Percentiles rank a stretch among this genome's conserved stretches.
phyloP scores from a whole-genome alignment of 2,113 vertebrate genomes.

The Picathartes gymnocephalus region DNA sequence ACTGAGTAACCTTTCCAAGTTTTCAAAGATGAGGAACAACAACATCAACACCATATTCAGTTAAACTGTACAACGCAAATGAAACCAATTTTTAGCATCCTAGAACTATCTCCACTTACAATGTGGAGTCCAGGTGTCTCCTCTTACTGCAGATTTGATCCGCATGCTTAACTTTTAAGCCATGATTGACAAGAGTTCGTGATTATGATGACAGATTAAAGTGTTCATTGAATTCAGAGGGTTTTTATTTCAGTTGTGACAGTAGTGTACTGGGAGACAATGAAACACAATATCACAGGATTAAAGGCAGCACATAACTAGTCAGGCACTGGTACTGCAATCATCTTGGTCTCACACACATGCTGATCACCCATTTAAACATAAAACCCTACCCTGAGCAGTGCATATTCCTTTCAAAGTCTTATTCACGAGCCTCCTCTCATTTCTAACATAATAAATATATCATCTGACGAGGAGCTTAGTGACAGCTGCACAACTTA shows the following conservation, averaged over 20 bases:
- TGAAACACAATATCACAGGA: slow-evolving; percentile 75
- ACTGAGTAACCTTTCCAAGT: not conserved
- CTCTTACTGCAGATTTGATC: slow-evolving; percentile 61
- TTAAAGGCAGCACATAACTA: slow-evolving; percentile 69
- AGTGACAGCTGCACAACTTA: slow-evolving; percentile 76
- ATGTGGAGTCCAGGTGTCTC: slow-evolving; percentile 54
- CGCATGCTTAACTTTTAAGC: slow-evolving; percentile 57
- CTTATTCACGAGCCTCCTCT: slow-evolving; percentile 62
- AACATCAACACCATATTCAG: not conserved
- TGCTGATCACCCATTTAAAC: slow-evolving; percentile 67
- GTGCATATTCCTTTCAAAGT: slow-evolving; percentile 70
- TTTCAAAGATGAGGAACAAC: not conserved
- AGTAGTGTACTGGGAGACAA: slow-evolving; percentile 58
- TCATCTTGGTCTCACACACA: slow-evolving; percentile 63
- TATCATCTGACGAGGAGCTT: slow-evolving; percentile 71
- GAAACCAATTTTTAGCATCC: slow-evolving; percentile 24
- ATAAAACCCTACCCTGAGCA: slow-evolving; percentile 60
- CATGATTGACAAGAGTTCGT: slow-evolving; percentile 62
- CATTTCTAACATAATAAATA: slow-evolving; percentile 64
- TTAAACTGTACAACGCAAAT: not conserved
- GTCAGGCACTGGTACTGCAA: slow-evolving; percentile 51
- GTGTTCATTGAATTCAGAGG: slow-evolving; percentile 56
- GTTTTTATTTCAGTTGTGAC: slow-evolving; percentile 72
- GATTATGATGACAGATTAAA: slow-evolving; percentile 73
- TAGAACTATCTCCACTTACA: slow-evolving; percentile 34